phyloP scores from a whole-genome alignment of 2,888 invertebrate genomes.

The Aphrophora alni region DNA sequence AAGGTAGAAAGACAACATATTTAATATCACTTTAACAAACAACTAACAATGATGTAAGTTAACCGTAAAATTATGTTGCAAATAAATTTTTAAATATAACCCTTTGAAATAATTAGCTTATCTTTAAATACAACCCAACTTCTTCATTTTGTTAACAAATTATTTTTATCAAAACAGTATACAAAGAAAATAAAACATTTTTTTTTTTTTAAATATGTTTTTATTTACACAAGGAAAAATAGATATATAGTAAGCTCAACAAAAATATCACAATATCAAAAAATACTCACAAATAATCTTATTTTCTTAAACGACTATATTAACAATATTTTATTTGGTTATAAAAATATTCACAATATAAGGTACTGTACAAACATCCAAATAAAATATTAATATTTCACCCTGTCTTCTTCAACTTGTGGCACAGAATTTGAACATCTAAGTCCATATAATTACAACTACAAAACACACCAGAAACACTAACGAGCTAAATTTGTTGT shows the following conservation, averaged over 20 bases:
- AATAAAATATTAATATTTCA: neutral
- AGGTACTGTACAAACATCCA: neutral
- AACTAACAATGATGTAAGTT: neutral
- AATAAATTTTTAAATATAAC: neutral
- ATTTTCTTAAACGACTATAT: neutral
- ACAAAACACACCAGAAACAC: too few relatives aligned
- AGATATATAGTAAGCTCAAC: neutral
- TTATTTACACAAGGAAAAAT: neutral
- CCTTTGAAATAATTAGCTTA: too few relatives aligned
- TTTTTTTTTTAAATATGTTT: neutral
- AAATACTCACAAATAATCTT: neutral
- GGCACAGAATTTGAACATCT: neutral
- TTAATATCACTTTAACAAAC: neutral
- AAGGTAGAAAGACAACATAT: neutral
- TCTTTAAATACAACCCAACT: too few relatives aligned
- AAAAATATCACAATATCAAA: slow-evolving; percentile 4
- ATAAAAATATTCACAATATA: slow-evolving; percentile 3
- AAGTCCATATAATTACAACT: neutral
- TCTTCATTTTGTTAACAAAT: too few relatives aligned
- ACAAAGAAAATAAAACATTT: neutral
- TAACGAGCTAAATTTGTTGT: too few relatives aligned
- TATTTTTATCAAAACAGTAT: too few relatives aligned
- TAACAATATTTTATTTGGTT: neutral
- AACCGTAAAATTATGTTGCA: neutral
- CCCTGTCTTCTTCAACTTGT: neutral